Conservation (phyloP, 2,888 invertebrate species). For the Rugalucina vietnamica region DNA sequence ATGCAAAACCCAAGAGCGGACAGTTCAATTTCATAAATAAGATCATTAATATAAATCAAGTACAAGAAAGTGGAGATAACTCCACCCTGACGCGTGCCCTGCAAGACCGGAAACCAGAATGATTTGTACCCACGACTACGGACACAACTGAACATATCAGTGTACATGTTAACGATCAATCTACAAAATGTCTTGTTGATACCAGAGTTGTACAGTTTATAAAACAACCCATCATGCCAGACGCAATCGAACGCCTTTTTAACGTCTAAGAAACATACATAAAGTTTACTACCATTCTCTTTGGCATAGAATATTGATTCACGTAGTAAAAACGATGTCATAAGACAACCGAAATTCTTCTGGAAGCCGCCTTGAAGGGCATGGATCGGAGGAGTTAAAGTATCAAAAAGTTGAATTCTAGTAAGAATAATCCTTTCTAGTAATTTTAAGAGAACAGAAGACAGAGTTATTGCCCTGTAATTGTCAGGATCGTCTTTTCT, state of each 20-base stretch:
- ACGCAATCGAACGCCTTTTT: constrained; percentile 26
- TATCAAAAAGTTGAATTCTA: too few species aligned
- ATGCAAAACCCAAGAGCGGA: constrained; percentile 13
- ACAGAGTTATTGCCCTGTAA: not conserved
- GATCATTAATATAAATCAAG: not conserved
- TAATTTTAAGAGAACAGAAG: not conserved
- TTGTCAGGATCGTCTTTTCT: constrained; percentile 13
- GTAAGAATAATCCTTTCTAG: too few species aligned
- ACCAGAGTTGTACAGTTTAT: constrained; percentile 7
- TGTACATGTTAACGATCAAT: not conserved
- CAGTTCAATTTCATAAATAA: not conserved
- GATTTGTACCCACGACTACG: not conserved
- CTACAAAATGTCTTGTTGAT: not conserved
- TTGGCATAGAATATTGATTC: not conserved
- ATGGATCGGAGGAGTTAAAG: too few species aligned
- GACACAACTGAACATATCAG: not conserved
- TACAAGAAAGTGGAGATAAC: constrained; percentile 25
- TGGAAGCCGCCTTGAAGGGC: constrained; percentile 19
- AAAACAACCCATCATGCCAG: constrained; percentile 30
- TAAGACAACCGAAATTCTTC: constrained; percentile 5
- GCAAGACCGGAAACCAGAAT: not conserved
- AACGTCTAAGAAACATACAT: constrained; percentile 31
- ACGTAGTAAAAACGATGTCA: constrained; percentile 13
- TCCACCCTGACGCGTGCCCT: constrained; percentile 32
- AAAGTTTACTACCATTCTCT: not conserved